Evolutionary conservation across 2,888 invertebrate genomes (phyloP).

Genomic region (Congeria kusceri): DNA sequence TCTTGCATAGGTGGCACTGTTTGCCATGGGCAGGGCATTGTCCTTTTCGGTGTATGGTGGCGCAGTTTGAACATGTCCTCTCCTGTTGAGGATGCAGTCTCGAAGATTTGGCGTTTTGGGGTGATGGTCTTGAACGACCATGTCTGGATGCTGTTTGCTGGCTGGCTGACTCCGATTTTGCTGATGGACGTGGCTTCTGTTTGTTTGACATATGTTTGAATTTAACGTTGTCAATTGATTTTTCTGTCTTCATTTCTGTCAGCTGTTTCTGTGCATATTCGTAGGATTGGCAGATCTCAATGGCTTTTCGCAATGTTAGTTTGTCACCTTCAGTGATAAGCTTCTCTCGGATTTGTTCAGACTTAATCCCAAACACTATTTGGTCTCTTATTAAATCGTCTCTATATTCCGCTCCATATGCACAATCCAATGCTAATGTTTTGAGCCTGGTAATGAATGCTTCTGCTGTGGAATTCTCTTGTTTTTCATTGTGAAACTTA

Average conservation of each 20-base stretch:
- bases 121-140: too few species aligned
- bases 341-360: constrained; percentile 9
- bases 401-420: constrained; percentile 3
- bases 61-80: constrained; percentile 5
- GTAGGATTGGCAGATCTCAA: constrained; percentile 12
- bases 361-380: neutral
- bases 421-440: constrained; percentile 25
- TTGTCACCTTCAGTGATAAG: constrained; percentile 14
- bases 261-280: constrained; percentile 18
- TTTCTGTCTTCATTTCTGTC: neutral
- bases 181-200: too few species aligned
- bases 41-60: constrained; percentile 3
- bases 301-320: constrained; percentile 10
- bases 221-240: neutral
- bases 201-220: too few species aligned
- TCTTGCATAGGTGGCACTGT: constrained; percentile 13
- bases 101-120: too few species aligned
- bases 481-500: constrained; percentile 37
- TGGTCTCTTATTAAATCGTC: neutral
- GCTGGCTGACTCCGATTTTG: too few species aligned
- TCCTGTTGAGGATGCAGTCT: neutral
- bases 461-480: constrained; percentile 17
- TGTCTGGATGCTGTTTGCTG: too few species aligned
- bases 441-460: constrained; percentile 30
- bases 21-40: constrained; percentile 26